Percentiles rank a stretch among this genome's conserved stretches.
phyloP scores from a whole-genome alignment of 1,140 invertebrate genomes.

The Saccostrea echinata region DNA sequence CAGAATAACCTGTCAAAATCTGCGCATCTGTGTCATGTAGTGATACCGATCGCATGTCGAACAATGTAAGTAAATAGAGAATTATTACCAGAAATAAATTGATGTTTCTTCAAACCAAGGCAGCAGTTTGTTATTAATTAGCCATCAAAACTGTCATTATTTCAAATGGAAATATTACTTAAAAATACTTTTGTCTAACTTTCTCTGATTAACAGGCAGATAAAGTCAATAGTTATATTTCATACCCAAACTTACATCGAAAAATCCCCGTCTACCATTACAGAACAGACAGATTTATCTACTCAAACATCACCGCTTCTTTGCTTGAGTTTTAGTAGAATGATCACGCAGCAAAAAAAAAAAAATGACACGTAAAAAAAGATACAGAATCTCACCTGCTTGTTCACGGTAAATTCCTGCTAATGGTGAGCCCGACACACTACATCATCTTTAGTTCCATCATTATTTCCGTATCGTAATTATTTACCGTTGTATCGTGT shows the following conservation, averaged over 20 bases:
- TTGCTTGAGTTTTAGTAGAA: background rate
- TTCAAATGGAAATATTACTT: background rate
- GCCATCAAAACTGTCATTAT: background rate
- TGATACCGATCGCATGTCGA: background rate
- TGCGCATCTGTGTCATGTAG: background rate
- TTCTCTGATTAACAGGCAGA: too few relatives aligned
- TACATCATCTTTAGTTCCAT: background rate
- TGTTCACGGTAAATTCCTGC: slow-evolving; percentile 2
- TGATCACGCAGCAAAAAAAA: slow-evolving; percentile 16
- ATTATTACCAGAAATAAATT: slow-evolving; percentile 4
- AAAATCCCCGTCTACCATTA: background rate
- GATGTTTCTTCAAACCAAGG: background rate
- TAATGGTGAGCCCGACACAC: background rate
- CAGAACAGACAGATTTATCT: background rate
- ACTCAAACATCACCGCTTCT: background rate
- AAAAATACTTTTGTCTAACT: background rate
- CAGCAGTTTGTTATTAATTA: background rate
- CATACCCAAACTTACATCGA: background rate
- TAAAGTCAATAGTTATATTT: background rate
- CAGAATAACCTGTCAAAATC: slow-evolving; percentile 21
- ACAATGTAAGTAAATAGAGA: background rate
- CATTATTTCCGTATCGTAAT: background rate
- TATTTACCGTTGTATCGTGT: slow-evolving; percentile 4
- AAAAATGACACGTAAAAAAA: slow-evolving; percentile 11
- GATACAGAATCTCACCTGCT: slow-evolving; percentile 22